Percentiles rank a stretch among this genome's conserved stretches.
Evolutionary conservation across 2,888 invertebrate species (phyloP).

Genomic region (Antheraea yamamai): DNA sequence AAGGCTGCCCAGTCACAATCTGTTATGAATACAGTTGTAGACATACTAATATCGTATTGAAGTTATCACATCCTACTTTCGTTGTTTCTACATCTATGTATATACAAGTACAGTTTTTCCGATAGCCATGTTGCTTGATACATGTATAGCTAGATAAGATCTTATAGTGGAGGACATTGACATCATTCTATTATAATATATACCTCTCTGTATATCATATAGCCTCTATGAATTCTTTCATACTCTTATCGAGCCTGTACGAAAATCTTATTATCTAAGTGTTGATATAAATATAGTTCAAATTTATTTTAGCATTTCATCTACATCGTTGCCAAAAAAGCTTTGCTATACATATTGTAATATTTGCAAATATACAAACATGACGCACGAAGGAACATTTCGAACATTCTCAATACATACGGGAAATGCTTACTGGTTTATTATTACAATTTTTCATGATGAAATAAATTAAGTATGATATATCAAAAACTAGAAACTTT

Average conservation of each 20-base stretch:
- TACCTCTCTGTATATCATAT: not conserved
- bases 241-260: not conserved
- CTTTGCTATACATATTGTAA: not conserved
- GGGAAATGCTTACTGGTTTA: not conserved
- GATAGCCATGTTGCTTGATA: conserved; percentile 18
- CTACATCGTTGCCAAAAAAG: not conserved
- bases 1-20: conserved; percentile 7
- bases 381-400: conserved; percentile 11
- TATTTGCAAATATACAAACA: not conserved
- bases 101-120: conserved; percentile 10
- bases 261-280: not conserved
- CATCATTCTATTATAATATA: conserved; percentile 19
- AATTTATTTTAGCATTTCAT: not conserved
- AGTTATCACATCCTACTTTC: conserved; percentile 14
- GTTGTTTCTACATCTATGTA: not conserved
- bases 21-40: conserved; percentile 10
- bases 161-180: conserved; percentile 20
- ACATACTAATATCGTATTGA: conserved; percentile 1
- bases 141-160: conserved; percentile 15
- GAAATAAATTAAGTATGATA: not conserved
- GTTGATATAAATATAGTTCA: not conserved
- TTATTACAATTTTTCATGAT: not conserved
- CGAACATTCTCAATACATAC: not conserved
- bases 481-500: not conserved
- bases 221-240: not conserved